phyloP scores from a whole-genome alignment of 2,797 vertebrate genomes.

The Anomalospiza imberbis region DNA sequence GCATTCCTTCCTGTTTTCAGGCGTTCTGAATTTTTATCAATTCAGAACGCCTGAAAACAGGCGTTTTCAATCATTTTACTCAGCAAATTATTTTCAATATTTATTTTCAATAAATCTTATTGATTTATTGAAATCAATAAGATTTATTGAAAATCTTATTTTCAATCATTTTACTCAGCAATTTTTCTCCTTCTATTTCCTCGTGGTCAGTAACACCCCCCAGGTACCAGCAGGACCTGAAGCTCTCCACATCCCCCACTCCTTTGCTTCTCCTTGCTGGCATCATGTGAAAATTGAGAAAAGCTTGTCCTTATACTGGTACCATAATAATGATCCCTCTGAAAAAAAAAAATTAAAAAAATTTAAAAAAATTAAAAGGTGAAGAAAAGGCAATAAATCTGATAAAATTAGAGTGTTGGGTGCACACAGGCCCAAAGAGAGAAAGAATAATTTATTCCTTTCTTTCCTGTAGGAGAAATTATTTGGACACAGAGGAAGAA shows the following conservation, averaged over 20 bases:
- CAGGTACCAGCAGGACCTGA: background rate
- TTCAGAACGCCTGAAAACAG: too few species aligned
- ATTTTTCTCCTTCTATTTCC: background rate
- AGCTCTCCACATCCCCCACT: background rate
- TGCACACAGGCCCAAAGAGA: accelerated
- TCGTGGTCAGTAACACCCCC: accelerated
- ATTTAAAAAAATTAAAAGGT: background rate
- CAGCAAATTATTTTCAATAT: too few species aligned
- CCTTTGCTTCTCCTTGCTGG: background rate
- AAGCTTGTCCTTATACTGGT: background rate
- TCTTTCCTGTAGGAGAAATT: background rate
- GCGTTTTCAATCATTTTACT: too few species aligned
- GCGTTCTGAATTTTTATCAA: too few species aligned
- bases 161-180: background rate
- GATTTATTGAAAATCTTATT: too few species aligned
- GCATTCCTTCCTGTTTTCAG: background rate
- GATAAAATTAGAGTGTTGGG: background rate
- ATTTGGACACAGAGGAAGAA: background rate
- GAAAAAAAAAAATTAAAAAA: background rate
- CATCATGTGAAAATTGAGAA: background rate
- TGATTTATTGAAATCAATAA: too few species aligned
- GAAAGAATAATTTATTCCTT: background rate
- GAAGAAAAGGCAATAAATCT: background rate
- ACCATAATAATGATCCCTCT: background rate
- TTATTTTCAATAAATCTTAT: too few species aligned